A percentile compares a stretch with the other conserved stretches of the same genome.
These are phyloP conservation scores for Buteo buteo DNA, from an alignment of 2,113 vertebrate genomes.

Conservation along the genomic window DNA sequence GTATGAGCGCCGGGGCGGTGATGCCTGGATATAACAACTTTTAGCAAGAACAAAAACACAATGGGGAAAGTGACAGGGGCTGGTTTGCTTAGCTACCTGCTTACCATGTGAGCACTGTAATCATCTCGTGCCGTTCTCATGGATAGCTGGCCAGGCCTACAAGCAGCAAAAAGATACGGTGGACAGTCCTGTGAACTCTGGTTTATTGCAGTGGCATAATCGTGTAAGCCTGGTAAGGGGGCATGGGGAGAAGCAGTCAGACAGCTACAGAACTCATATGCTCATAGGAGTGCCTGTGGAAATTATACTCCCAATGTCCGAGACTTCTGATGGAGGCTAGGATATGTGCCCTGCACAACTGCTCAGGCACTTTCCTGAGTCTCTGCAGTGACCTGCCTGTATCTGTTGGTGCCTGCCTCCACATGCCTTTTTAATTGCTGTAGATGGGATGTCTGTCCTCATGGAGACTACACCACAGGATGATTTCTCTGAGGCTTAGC, in stretches of 20 bases:
- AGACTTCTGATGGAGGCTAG: not conserved
- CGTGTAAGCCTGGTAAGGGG: not conserved
- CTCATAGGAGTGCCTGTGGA: not conserved
- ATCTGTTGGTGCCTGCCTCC: not conserved
- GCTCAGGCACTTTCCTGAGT: rapidly evolving
- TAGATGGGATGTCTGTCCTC: not conserved
- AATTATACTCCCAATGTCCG: rapidly evolving
- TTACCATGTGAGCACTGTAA: rapidly evolving
- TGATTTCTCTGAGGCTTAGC: not conserved
- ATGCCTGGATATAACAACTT: not conserved
- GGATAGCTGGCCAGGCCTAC: not conserved
- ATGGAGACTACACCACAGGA: too few species aligned
- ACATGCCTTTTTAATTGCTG: not conserved
- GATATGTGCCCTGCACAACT: rapidly evolving
- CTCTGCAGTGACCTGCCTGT: not conserved
- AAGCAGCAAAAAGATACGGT: not conserved
- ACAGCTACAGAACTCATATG: rapidly evolving
- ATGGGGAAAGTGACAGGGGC: not conserved
- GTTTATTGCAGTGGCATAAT: rapidly evolving
- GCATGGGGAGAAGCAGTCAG: rapidly evolving
- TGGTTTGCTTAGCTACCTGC: not conserved
- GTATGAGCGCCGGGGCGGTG: rapidly evolving
- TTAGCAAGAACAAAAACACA: not conserved
- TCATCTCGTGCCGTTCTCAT: rapidly evolving
- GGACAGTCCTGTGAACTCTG: not conserved